These are phyloP conservation scores for Pyrgilauda ruficollis DNA, from an alignment of 2,113 vertebrate genomes.

Conservation along the genomic window DNA sequence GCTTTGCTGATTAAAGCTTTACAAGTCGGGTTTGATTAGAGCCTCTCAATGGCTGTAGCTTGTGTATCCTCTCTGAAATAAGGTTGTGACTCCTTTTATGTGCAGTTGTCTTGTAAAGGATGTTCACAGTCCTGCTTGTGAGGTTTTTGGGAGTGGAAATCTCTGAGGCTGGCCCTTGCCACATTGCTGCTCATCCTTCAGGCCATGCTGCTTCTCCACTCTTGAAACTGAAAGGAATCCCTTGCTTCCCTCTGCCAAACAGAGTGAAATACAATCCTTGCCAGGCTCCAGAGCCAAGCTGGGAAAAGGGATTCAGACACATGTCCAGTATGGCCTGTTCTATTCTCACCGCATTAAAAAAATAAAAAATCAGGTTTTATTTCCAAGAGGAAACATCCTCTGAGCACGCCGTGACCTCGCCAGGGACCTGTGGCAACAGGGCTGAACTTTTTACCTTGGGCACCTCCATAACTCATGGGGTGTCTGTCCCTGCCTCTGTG, in stretches of 20 bases:
- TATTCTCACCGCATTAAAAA: not conserved
- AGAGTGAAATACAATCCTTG: not conserved
- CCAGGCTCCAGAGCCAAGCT: not conserved
- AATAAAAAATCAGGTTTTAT: not conserved
- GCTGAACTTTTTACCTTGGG: constrained; percentile 60
- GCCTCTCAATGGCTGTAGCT: not conserved
- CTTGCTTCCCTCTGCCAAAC: not conserved
- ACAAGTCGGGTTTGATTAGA: fast-evolving
- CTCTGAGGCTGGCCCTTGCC: not conserved
- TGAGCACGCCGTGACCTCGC: not conserved
- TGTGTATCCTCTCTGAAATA: not conserved
- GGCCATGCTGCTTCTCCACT: not conserved
- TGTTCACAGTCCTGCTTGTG: not conserved
- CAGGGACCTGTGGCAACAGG: not conserved
- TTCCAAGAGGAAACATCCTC: not conserved
- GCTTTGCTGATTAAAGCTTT: not conserved
- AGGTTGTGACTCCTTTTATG: not conserved
- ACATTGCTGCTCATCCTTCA: not conserved
- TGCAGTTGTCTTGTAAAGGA: not conserved
- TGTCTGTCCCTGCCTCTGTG: constrained; percentile 38
- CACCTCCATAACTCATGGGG: constrained; percentile 26
- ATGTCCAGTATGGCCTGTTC: not conserved
- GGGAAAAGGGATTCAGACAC: not conserved
- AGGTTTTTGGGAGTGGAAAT: not conserved
- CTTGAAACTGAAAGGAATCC: not conserved